Conservation (phyloP, 2,888 invertebrate species). For the Calameuta idolon region DNA sequence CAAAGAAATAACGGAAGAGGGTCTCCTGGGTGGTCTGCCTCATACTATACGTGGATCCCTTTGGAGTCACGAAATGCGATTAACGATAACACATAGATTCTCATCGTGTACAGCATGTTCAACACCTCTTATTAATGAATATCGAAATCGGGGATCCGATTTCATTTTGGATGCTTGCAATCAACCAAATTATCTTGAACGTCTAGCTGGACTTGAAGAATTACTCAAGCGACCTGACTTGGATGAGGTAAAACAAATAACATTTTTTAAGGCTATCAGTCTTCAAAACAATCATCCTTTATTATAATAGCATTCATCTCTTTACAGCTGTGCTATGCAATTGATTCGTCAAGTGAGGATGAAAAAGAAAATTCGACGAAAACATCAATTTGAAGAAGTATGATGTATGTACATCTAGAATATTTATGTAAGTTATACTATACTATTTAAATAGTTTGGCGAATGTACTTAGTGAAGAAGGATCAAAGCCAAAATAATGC, state of each 20-base stretch:
- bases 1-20: constrained; percentile 67
- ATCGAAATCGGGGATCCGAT: constrained; percentile 64
- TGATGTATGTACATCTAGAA: not conserved
- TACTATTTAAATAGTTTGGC: not conserved
- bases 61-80: constrained; percentile 82
- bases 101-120: constrained; percentile 95
- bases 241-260: constrained; percentile 53
- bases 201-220: constrained; percentile 72
- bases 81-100: constrained; percentile 89
- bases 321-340: constrained; percentile 58
- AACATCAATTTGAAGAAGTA: not conserved
- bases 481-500: not conserved
- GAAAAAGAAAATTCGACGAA: constrained; percentile 32
- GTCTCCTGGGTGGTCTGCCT: constrained; percentile 86
- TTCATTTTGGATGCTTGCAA: constrained; percentile 74
- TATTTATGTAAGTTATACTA: constrained; percentile 1
- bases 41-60: constrained; percentile 95
- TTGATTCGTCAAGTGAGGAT: constrained; percentile 54
- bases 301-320: not conserved
- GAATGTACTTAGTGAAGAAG: not conserved
- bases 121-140: constrained; percentile 61
- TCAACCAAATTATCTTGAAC: constrained; percentile 73
- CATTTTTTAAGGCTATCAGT: not conserved
- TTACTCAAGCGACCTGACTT: constrained; percentile 57
- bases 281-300: not conserved